A percentile compares a stretch with the other conserved stretches of the same genome.
Conservation (phyloP, 2,797 vertebrate genomes). For the Gobio occitaniae region DNA sequence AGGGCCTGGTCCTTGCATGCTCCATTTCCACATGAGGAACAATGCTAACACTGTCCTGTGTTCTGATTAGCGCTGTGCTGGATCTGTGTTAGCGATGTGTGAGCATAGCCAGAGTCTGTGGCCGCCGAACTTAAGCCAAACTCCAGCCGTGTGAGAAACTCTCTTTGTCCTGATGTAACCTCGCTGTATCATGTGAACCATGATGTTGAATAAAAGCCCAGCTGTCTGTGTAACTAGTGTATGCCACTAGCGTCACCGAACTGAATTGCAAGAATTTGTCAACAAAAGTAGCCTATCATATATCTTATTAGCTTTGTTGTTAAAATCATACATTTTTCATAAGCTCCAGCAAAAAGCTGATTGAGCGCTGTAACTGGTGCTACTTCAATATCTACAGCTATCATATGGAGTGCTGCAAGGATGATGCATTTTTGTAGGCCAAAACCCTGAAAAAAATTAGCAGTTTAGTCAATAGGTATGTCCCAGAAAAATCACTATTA, state of each 20-base stretch:
- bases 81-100: slow-evolving; percentile 11
- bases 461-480: neutral
- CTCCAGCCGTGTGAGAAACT: slow-evolving; percentile 24
- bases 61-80: slow-evolving; percentile 25
- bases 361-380: neutral
- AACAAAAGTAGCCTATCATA: neutral
- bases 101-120: slow-evolving; percentile 37
- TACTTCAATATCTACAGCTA: neutral
- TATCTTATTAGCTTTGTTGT: neutral
- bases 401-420: too few species aligned
- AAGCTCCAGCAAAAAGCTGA: neutral
- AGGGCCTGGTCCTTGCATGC: slow-evolving; percentile 13
- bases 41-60: slow-evolving; percentile 40
- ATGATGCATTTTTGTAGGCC: neutral
- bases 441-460: neutral
- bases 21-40: slow-evolving; percentile 31
- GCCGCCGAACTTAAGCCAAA: neutral
- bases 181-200: slow-evolving; percentile 1
- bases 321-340: neutral
- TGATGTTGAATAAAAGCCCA: neutral
- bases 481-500: neutral
- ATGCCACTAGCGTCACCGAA: neutral
- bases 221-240: neutral
- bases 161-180: slow-evolving; percentile 40
- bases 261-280: neutral